These are phyloP conservation scores for Sepioteuthis lessoniana DNA, from an alignment of 2,888 invertebrate species.

Conservation along the genomic window DNA sequence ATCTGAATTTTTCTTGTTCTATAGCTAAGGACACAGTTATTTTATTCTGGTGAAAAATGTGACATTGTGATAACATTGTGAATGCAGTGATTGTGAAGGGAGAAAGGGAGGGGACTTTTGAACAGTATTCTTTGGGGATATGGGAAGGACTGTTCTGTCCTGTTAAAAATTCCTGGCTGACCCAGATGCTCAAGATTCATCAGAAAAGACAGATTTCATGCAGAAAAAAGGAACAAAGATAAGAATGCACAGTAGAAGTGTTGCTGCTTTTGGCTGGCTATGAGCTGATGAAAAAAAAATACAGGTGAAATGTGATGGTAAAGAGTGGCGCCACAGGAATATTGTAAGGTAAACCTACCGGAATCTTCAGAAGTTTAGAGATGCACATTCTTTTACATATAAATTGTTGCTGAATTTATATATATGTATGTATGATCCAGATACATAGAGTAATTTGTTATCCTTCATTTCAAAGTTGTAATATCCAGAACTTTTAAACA, in stretches of 20 bases:
- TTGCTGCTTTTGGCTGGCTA: neutral
- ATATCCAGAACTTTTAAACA: too few relatives aligned
- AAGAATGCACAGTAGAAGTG: neutral
- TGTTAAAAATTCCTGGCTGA: neutral
- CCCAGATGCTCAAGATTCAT: neutral
- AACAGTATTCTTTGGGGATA: neutral
- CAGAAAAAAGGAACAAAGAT: neutral
- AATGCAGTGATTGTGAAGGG: neutral
- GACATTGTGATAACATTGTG: neutral
- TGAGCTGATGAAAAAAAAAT: neutral
- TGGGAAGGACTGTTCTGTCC: too few relatives aligned
- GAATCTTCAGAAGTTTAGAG: neutral
- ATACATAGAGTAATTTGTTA: too few relatives aligned
- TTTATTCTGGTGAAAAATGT: neutral
- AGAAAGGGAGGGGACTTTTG: too few relatives aligned
- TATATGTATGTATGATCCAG: neutral
- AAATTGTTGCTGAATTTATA: neutral
- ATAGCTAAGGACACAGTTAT: neutral
- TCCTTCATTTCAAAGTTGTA: too few relatives aligned
- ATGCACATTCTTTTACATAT: neutral
- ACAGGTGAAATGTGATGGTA: neutral
- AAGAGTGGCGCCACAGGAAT: conserved; percentile 33
- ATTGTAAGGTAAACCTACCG: neutral
- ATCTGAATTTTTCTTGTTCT: neutral
- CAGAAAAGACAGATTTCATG: neutral